Base-by-base conservation (phyloP, 1,140 invertebrate genomes). In the Tyrophagus putrescentiae region DNA sequence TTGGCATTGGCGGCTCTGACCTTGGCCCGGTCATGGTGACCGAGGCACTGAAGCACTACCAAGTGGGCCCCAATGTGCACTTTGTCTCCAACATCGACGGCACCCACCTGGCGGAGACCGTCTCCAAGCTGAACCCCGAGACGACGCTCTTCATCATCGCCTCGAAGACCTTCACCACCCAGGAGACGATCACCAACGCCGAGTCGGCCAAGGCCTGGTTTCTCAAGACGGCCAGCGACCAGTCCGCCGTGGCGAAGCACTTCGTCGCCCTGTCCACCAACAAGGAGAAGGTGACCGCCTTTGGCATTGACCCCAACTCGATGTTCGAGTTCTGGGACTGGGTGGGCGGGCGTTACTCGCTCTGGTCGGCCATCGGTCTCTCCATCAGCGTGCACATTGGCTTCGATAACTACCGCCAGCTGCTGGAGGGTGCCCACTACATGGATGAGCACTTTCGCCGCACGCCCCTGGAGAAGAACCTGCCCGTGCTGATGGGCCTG, bases 321-420 rank as follows among this genome's bases (percentile, higher is more conserved):
- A 98, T 98, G 90, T 99, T 99, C 77, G 92, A 84, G 48, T 98
- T 99, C 73, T 99, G 96, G 95, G 95, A 99, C 75, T 99, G 94
- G 92, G 95, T 99, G 60, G 96, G 95, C 50, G 96, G 95, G 65
- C 80, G 94, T 69, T 96, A 95, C 72, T 97, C 93, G 0, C 74
- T 97, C 1, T 98, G 94, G 94, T 98, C 93, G 0, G 94, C 95
- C 5, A 98, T 98, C 75, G 94, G 96, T 42, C 74, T 99, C 6
- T 95, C 93, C 3, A 96, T 99, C 72, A 85, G 84, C 28, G 75
- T 98, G 7, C 82, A 85, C 61, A 84, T 98, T 72, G 93, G 79
- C 28, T 96, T 85, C 72, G 87, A 95, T 34, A 97, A 98, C 73
- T 99, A 98, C 77, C 82, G 88, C 71, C 80, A 89, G 67, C 76